Evolutionary conservation across 2,888 invertebrate species (phyloP).

Genomic region (Volucella bombylans): DNA sequence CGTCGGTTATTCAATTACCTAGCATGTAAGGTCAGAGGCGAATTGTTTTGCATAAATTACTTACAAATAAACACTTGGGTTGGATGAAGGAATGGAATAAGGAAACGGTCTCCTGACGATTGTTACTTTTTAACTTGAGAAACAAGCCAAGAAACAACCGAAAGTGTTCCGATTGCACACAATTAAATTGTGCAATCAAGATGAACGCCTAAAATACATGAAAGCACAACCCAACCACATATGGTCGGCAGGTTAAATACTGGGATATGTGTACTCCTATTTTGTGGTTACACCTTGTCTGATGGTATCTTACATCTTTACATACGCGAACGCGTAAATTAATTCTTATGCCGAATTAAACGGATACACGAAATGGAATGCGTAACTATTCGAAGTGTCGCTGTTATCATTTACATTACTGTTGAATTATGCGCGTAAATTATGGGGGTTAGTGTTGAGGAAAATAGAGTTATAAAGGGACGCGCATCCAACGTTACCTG

Average conservation of each 20-base stretch:
- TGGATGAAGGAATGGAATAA: no score
- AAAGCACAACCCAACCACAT: not conserved
- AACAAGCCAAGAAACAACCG: slow-evolving; percentile 31
- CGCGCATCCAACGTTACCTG: no score
- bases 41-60: slow-evolving; percentile 52
- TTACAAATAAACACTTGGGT: not conserved
- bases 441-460: no score
- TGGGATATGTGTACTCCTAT: not conserved
- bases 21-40: slow-evolving; percentile 49
- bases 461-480: no score
- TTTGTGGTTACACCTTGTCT: slow-evolving; percentile 3
- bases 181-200: slow-evolving; percentile 17
- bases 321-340: not conserved
- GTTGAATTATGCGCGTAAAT: no score
- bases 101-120: not conserved
- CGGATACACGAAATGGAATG: not conserved
- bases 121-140: slow-evolving; percentile 10
- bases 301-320: slow-evolving; percentile 13
- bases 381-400: not conserved
- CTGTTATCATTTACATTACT: no score
- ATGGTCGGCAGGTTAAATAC: slow-evolving; percentile 1
- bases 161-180: slow-evolving; percentile 40
- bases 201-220: slow-evolving; percentile 7
- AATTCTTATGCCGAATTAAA: slow-evolving; percentile 1
- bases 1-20: slow-evolving; percentile 55